Evolutionary conservation across 2,113 vertebrate genomes (phyloP), one percentile per base, ranked within the genome.

Genomic region (Oenanthe oenanthe): DNA sequence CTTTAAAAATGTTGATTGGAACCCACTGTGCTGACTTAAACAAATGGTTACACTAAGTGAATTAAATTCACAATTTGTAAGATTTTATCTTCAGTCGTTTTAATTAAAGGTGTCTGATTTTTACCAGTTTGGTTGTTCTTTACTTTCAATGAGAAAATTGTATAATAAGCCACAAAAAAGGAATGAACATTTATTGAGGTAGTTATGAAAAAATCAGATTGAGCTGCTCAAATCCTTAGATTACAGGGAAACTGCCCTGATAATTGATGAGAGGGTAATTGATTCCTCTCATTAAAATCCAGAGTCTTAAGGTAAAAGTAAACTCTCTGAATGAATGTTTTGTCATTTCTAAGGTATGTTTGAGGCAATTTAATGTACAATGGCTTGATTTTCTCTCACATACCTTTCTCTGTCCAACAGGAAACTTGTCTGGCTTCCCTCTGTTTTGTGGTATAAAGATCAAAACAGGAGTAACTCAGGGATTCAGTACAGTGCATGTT

Each of bases 81-180:
- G 61, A 75, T 76, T 85, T 68, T 28, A 62, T 83, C 34, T 89
- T 89, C 76, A 75, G 47, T 45, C 81, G 16, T 65, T 95, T 88
- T 85, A 95, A 95, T 77, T 95, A 76, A 92, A 96, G 66, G 26
- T 53, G 61, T 67, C n/a, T 57, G 56, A 71, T 93, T 95, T 82
- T 93, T 90, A 77, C 89, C 84, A 57, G 45, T 77, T 90, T 7
- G 11, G 16, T 80, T 77, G 40, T 81, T 87, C 76, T 89, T 92
- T 73, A 50, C 26, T 82, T 94, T 85, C 54, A 88, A 54, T 84
- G 72, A 94, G 73, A 93, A 80, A 79, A 88, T 26, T 31, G 3
- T 67, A 24, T 43, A 40, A 66, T 74, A 74, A 80, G 36, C 19
- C 21, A 71, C 4, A 0, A 60, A 72, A 88, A 67, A 62, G 6